These are phyloP conservation scores for Mamestra configurata DNA, from an alignment of 1,140 invertebrate genomes.

Conservation along the genomic window DNA sequence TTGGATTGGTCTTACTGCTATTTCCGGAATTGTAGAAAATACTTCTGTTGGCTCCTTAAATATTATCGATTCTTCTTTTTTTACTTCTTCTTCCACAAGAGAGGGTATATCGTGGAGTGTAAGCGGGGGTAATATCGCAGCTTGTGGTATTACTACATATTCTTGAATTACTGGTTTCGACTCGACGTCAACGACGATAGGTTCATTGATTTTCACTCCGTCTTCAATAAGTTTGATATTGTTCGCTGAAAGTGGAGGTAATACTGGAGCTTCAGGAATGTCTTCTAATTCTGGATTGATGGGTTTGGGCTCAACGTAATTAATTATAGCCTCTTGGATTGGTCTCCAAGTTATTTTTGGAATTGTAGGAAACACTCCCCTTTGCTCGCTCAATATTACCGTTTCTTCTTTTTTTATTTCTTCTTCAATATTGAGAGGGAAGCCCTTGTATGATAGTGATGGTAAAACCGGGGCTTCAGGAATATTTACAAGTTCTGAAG, in stretches of 20 bases:
- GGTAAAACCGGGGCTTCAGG: slow-evolving; percentile 31
- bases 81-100: neutral
- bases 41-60: neutral
- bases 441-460: neutral
- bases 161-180: neutral
- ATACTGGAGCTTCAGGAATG: slow-evolving; percentile 31
- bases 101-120: neutral
- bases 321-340: neutral
- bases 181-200: neutral
- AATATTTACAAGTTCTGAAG: neutral
- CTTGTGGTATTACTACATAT: neutral
- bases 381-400: neutral
- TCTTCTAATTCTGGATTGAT: neutral
- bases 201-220: slow-evolving; percentile 1
- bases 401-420: slow-evolving; percentile 7
- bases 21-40: slow-evolving; percentile 10
- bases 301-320: neutral
- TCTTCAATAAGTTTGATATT: slow-evolving; percentile 21
- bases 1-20: neutral
- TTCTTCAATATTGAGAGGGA: neutral
- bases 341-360: neutral
- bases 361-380: neutral
- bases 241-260: neutral
- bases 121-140: neutral
- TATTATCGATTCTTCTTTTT: neutral